A percentile compares a stretch with the other conserved stretches of the same genome.
Conservation (phyloP, 2,797 vertebrate genomes). For the Pyrrhura leucotis region DNA sequence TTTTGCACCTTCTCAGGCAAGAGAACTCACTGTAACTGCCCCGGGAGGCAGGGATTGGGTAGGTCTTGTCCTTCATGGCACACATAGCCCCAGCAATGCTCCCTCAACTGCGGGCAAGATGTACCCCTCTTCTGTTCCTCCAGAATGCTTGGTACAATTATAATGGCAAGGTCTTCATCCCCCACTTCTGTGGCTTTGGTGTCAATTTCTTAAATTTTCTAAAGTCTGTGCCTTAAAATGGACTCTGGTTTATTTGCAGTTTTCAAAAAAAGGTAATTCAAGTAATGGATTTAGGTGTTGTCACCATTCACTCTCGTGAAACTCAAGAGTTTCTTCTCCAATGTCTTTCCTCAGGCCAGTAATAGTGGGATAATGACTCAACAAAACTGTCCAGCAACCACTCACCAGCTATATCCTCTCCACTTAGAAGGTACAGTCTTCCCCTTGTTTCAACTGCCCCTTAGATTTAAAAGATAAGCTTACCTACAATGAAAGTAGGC, state of each 20-base stretch:
- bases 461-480: not conserved
- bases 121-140: not conserved
- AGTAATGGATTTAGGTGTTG: not conserved
- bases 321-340: not conserved
- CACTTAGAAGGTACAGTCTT: not conserved
- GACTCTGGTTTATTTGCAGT: not conserved
- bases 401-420: not conserved
- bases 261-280: not conserved
- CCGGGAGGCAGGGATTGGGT: not conserved
- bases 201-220: not conserved
- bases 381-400: not conserved
- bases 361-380: not conserved
- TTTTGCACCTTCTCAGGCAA: not conserved
- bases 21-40: not conserved
- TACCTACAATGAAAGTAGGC: not conserved
- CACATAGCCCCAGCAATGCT: not conserved
- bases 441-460: not conserved
- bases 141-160: not conserved
- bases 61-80: not conserved
- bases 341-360: not conserved
- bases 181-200: not conserved
- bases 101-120: not conserved
- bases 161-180: not conserved
- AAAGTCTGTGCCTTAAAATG: not conserved
- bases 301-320: not conserved